A percentile compares a stretch with the other conserved stretches of the same genome.
These are phyloP conservation scores for Pelodiscus sinensis DNA, from an alignment of 2,113 vertebrate genomes.

Conservation along the genomic window DNA sequence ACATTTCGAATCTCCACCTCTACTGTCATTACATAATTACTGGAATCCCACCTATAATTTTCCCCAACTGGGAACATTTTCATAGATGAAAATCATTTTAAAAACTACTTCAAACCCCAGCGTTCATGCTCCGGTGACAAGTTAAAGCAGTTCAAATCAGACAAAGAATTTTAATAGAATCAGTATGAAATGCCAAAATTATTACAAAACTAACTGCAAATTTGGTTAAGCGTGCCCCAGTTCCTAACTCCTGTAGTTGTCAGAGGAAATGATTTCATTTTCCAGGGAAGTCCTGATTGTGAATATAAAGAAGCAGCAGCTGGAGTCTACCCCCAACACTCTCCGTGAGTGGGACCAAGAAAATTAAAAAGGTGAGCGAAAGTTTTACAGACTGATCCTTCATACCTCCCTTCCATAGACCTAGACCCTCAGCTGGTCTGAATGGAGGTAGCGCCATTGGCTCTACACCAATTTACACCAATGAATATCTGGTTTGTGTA, in stretches of 20 bases:
- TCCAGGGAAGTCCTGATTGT: background rate
- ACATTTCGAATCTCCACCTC: background rate
- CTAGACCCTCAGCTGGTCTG: background rate
- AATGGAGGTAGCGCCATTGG: background rate
- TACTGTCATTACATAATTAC: background rate
- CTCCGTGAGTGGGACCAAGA: background rate
- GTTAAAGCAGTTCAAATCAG: background rate
- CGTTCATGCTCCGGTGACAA: background rate
- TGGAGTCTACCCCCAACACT: background rate
- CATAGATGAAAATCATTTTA: background rate
- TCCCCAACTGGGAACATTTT: background rate
- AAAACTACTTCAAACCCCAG: background rate
- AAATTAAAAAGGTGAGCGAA: background rate
- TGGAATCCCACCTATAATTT: background rate
- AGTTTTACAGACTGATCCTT: accelerated
- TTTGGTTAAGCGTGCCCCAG: background rate
- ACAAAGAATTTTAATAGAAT: background rate
- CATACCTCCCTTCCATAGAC: background rate
- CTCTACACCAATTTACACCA: background rate
- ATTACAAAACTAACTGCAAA: background rate
- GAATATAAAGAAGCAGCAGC: background rate
- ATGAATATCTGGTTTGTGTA: background rate
- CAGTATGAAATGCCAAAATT: background rate
- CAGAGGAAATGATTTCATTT: background rate
- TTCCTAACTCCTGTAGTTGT: background rate